Evolutionary conservation across 2,113 vertebrate genomes (phyloP).

Genomic region (Cavia aperea): DNA sequence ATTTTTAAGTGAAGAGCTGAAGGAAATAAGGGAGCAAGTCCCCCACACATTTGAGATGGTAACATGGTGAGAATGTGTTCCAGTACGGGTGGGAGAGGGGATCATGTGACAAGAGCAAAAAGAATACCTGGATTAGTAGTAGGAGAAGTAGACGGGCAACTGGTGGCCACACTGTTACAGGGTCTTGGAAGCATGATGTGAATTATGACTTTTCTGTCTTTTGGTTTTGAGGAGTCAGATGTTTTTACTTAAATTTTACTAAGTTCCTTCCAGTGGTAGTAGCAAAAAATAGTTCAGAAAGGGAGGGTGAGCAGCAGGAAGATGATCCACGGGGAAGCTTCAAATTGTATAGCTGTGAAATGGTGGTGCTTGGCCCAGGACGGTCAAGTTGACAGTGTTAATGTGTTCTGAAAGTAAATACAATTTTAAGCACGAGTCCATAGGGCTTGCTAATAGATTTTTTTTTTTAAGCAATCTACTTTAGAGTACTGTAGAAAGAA

Average conservation of each 20-base stretch:
- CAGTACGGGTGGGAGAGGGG: neutral
- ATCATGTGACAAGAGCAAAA: neutral
- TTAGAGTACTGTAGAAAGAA: neutral
- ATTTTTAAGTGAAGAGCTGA: neutral
- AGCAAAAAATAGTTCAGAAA: neutral
- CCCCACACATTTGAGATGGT: neutral
- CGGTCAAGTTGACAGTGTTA: neutral
- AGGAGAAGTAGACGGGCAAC: neutral
- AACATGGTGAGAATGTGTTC: neutral
- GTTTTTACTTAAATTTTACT: neutral
- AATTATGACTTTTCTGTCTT: neutral
- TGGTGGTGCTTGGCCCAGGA: neutral
- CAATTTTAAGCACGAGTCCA: neutral
- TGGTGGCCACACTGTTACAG: neutral
- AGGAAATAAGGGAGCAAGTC: neutral
- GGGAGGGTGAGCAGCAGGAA: neutral
- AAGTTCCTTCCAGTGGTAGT: neutral
- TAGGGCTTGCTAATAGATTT: neutral
- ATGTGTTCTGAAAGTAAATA: neutral
- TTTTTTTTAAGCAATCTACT: neutral
- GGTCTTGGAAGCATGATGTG: fast-evolving
- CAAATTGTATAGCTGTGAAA: neutral
- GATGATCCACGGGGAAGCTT: neutral
- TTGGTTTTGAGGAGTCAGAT: neutral
- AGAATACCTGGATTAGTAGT: neutral